Evolutionary conservation across 1,140 invertebrate genomes (phyloP), one percentile per base, ranked within the genome.

Genomic region (Odontomachus brunneus): DNA sequence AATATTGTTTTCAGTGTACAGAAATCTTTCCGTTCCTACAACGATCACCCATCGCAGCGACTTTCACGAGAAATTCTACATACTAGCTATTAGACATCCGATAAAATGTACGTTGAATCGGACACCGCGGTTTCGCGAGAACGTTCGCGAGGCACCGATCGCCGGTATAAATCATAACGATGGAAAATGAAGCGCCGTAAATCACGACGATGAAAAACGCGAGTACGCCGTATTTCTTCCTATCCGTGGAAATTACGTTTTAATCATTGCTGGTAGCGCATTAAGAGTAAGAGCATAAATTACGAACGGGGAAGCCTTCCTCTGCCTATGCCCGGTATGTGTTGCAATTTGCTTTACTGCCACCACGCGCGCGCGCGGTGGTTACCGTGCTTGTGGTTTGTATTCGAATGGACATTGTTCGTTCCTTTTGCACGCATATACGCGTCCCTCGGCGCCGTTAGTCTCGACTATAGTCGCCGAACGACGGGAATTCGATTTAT

Each of bases 221-320:
- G 38, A 59, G 57, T 59, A 49, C 22, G 57, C 69, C 44, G 51
- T 69, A 65, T 85, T 82, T 82, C 80, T 82, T 57, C 69, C 71
- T 84, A 85, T 76, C 72, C 84, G 78, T 75, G 85, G 72, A 87
- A 87, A 87, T 85, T 82, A 83, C 71, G 78, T 85, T 87, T 83
- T 85, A 87, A 87, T 85, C 84, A 85, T 86, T 67, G 59, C 49
- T 60, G 49, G 78, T 72, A 86, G 78, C 75, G 78, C 85, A 76
- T 87, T 87, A 85, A 83, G 71, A 65, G 55, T 63, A 60, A 19
- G n/a, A 81, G 75, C 65, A 86, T 87, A 87, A 87, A 87, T 87
- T 86, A 86, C 66, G 26, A 33, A 60, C 29, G 38, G 24, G n/a
- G 66, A 48, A 65, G 73, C 51, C 62, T 48, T 19, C 44, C 66